A percentile compares a stretch with the other conserved stretches of the same genome.
Evolutionary conservation across 2,888 invertebrate species (phyloP).

Genomic region (Exocentrus adspersus): DNA sequence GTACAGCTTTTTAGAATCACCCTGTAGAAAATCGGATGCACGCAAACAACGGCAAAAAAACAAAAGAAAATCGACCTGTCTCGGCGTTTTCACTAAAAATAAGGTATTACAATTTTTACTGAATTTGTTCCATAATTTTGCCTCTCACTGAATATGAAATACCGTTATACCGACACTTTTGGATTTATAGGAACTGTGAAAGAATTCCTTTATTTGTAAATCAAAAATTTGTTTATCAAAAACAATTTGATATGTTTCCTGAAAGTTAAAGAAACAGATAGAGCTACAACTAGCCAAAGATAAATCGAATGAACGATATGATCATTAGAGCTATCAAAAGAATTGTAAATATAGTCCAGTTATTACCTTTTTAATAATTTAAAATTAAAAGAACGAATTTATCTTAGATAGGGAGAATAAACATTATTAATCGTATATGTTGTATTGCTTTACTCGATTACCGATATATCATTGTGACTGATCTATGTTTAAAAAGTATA

Average conservation of each 20-base stretch:
- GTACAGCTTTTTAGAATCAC: too few species aligned
- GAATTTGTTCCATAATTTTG: too few species aligned
- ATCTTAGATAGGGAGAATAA: constrained; percentile 64
- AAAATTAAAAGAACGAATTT: constrained; percentile 65
- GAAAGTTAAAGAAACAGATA: constrained; percentile 34
- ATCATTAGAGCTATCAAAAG: constrained; percentile 53
- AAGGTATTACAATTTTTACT: too few species aligned
- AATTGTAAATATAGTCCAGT: constrained; percentile 66
- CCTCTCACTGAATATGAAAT: too few species aligned
- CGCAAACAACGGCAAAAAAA: too few species aligned
- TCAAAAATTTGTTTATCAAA: too few species aligned
- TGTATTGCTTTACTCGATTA: constrained; percentile 63
- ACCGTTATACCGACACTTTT: too few species aligned
- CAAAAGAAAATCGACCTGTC: too few species aligned
- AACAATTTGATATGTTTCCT: constrained; percentile 34
- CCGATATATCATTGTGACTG: constrained; percentile 62
- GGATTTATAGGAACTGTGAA: too few species aligned
- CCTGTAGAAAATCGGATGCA: too few species aligned
- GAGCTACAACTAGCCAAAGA: constrained; percentile 45
- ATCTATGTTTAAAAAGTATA: constrained; percentile 57
- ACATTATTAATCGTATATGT: constrained; percentile 62
- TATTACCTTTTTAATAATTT: constrained; percentile 65
- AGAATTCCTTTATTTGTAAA: too few species aligned
- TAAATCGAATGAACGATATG: constrained; percentile 40
- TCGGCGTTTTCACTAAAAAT: too few species aligned